These are phyloP conservation scores for Tursiops truncatus DNA, from an alignment of 2,113 vertebrate genomes.

Conservation along the genomic window DNA sequence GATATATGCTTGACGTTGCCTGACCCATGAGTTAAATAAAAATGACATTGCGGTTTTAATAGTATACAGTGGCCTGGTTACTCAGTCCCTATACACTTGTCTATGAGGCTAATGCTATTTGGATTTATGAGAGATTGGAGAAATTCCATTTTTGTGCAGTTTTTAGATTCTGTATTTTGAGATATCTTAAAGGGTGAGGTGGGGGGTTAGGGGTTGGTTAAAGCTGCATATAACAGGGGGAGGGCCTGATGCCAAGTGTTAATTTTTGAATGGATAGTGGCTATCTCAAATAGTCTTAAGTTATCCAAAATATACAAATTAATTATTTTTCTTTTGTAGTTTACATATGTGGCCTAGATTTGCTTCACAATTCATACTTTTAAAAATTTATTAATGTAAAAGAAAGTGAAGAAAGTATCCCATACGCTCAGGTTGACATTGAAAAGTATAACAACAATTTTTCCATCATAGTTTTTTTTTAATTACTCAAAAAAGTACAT, in stretches of 20 bases:
- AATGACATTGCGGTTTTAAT: conserved; percentile 53
- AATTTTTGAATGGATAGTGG: conserved; percentile 32
- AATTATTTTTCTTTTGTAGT: conserved; percentile 2
- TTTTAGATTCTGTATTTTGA: conserved; percentile 23
- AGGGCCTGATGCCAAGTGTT: background rate
- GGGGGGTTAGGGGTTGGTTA: background rate
- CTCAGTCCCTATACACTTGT: background rate
- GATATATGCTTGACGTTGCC: conserved; percentile 83
- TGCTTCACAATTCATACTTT: background rate
- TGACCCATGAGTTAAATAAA: conserved; percentile 85
- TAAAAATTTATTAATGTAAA: conserved; percentile 33
- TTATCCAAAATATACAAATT: background rate
- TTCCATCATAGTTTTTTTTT: background rate
- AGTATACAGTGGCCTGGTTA: conserved; percentile 37
- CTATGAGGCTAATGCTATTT: conserved; percentile 6
- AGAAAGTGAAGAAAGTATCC: conserved; percentile 12
- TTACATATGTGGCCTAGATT: background rate
- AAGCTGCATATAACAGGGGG: background rate
- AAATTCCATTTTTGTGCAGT: background rate
- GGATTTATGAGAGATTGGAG: background rate
- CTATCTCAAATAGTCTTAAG: conserved; percentile 19
- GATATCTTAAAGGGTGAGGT: background rate
- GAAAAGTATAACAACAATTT: background rate
- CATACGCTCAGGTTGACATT: background rate
- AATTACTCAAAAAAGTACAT: background rate